Base-by-base conservation (phyloP, 1,140 invertebrate species). In the Cephus cinctus region DNA sequence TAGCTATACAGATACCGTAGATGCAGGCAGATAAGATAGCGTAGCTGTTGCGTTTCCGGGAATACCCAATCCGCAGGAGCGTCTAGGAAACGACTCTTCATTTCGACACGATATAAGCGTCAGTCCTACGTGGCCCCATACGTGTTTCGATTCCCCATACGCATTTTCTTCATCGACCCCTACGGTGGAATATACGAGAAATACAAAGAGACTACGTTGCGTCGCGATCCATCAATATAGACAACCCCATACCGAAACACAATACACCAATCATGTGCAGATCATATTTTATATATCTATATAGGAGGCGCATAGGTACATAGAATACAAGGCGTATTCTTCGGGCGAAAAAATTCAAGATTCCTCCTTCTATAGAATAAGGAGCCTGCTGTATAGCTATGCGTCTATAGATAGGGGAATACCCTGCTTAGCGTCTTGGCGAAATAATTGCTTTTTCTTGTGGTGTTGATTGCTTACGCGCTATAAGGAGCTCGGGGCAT, bases 271-370 rank as follows among this genome's bases (percentile, higher is more conserved):
- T 54, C 52, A 54, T 50, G 20, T 40, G 32, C 25, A 23, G 27
- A 54, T 50, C 52, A 54, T 54, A 54, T 54, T 54, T 54, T 54
- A 54, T 36, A 12, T 18, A 12, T 36, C n/a, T n/a, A n/a, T n/a
- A n/a, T n/a, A n/a, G n/a, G n/a, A n/a, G n/a, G n/a, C n/a, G n/a
- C n/a, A n/a, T n/a, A n/a, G n/a, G n/a, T n/a, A n/a, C n/a, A n/a
- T n/a, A n/a, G n/a, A n/a, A n/a, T n/a, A n/a, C n/a, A 18, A 9
- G 34, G 34, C 19, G 34, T 18, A 36, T 36, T 36, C 19, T 9
- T 36, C 19, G 14, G 19, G 14, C 9, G 15, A 36, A n/a, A 18
- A 36, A 11, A 36, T 36, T 36, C 34, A 36, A 36, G 14, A 36
- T 54, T 54, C 47, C 31, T n/a, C 19, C 42, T 32, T 47, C 21